A percentile compares a stretch with the other conserved stretches of the same genome.
These are phyloP conservation scores for Xiphydria camelus DNA, from an alignment of 2,888 invertebrate genomes.

Conservation along the genomic window DNA sequence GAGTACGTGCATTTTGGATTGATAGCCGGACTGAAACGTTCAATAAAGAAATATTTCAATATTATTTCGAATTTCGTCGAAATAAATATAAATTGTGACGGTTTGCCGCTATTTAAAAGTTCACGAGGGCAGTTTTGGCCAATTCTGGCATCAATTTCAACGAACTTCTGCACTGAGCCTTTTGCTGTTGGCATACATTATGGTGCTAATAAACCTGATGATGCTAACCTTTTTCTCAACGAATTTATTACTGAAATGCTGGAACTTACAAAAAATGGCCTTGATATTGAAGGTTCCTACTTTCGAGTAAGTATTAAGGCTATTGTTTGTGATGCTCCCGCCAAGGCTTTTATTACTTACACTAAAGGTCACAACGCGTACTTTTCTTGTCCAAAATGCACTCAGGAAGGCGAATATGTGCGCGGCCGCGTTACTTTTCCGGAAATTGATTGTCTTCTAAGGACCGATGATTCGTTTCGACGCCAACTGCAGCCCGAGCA, in stretches of 20 bases:
- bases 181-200: too few species aligned
- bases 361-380: slow-evolving; percentile 19
- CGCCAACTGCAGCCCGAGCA: slow-evolving; percentile 16
- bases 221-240: too few species aligned
- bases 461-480: slow-evolving; percentile 10
- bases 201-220: too few species aligned
- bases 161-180: slow-evolving; percentile 16
- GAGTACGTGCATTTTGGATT: slow-evolving; percentile 21
- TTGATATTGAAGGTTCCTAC: background rate
- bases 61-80: slow-evolving; percentile 9
- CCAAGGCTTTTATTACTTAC: slow-evolving; percentile 14
- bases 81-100: slow-evolving; percentile 28
- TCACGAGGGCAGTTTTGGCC: slow-evolving; percentile 33
- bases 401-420: slow-evolving; percentile 12
- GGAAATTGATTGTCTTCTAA: slow-evolving; percentile 2
- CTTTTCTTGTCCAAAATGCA: slow-evolving; percentile 18
- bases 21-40: slow-evolving; percentile 11
- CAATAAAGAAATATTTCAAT: slow-evolving; percentile 14
- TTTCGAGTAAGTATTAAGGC: slow-evolving; percentile 5
- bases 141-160: slow-evolving; percentile 19
- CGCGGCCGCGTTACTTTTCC: slow-evolving; percentile 13
- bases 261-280: background rate
- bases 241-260: too few species aligned
- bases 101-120: slow-evolving; percentile 28
- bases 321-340: slow-evolving; percentile 20